Percentiles rank a stretch among this genome's conserved stretches.
Evolutionary conservation across 2,888 invertebrate genomes (phyloP).

Genomic region (Apomyelois bistriatella): DNA sequence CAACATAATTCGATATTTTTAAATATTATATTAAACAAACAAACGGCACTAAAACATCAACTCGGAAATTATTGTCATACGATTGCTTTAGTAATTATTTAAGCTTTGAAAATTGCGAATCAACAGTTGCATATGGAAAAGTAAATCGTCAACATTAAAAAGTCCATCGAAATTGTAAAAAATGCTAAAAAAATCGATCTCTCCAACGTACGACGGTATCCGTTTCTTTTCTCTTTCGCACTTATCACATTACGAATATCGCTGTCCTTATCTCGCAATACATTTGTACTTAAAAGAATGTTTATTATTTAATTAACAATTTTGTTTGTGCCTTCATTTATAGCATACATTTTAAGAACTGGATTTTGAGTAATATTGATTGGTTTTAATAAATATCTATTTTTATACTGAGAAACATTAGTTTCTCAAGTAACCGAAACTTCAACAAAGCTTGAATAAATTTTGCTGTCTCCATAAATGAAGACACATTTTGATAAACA

Average conservation of each 20-base stretch:
- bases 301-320: constrained; percentile 4
- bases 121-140: constrained; percentile 20
- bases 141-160: constrained; percentile 44
- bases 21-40: too few species aligned
- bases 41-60: too few species aligned
- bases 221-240: constrained; percentile 23
- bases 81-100: constrained; percentile 48
- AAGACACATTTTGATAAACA: constrained; percentile 4
- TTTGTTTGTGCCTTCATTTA: constrained; percentile 3
- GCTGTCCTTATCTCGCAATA: constrained; percentile 3
- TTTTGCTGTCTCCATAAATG: neutral
- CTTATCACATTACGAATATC: constrained; percentile 18
- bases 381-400: neutral
- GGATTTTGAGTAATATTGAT: too few species aligned
- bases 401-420: neutral
- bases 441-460: neutral
- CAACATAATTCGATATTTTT: too few species aligned
- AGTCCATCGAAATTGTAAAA: constrained; percentile 49
- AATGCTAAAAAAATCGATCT: constrained; percentile 48
- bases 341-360: neutral
- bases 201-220: constrained; percentile 21
- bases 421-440: neutral
- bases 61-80: constrained; percentile 60
- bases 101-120: constrained; percentile 19
- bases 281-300: constrained; percentile 13